phyloP scores from a whole-genome alignment of 2,888 invertebrate genomes.

The Empis stercorea region DNA sequence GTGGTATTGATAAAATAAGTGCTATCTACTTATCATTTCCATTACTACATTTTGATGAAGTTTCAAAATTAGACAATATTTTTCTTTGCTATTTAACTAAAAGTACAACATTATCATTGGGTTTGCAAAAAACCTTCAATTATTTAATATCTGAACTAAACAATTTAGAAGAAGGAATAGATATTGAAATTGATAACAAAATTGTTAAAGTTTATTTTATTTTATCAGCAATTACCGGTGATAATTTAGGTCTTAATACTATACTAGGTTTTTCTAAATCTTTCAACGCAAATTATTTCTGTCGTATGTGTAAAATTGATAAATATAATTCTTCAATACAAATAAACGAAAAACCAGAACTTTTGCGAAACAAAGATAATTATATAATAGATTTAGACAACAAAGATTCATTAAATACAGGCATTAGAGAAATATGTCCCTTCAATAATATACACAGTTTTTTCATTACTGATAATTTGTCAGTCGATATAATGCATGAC shows the following conservation, averaged over 20 bases:
- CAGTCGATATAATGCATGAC: slow-evolving; percentile 2
- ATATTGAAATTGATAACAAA: not conserved
- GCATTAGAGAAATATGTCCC: not conserved
- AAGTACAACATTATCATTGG: not conserved
- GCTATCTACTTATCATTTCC: not conserved
- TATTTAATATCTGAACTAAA: not conserved
- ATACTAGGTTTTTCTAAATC: not conserved
- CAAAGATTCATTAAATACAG: not conserved
- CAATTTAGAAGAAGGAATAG: not conserved
- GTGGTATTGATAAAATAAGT: not conserved
- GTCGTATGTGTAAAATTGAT: not conserved
- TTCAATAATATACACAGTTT: not conserved
- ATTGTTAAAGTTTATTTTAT: not conserved
- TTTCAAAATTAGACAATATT: slow-evolving; percentile 3
- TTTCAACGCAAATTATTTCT: slow-evolving; percentile 1
- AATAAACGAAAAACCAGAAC: no score
- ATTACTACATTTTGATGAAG: no score
- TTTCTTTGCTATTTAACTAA: not conserved
- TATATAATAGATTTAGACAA: not conserved
- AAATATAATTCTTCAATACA: not conserved
- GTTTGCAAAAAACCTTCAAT: not conserved
- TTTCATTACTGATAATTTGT: not conserved
- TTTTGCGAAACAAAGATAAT: not conserved
- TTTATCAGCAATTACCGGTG: not conserved
- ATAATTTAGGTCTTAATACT: not conserved